These are phyloP conservation scores for Spisula subtruncata DNA, from an alignment of 2,888 invertebrate species.

Conservation along the genomic window DNA sequence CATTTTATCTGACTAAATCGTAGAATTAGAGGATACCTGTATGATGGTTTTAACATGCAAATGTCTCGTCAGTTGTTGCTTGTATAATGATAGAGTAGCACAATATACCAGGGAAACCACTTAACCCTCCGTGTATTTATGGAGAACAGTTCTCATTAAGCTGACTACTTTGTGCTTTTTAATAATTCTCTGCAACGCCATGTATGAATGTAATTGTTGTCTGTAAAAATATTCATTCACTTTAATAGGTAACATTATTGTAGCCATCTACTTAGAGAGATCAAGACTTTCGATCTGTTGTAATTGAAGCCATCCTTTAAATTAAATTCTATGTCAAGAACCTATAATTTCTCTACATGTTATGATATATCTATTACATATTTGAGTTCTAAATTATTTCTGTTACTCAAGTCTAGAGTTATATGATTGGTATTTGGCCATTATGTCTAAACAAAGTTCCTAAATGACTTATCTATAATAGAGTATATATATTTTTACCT, in stretches of 20 bases:
- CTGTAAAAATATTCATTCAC: not conserved
- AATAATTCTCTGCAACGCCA: not conserved
- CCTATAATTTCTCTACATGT: too few species aligned
- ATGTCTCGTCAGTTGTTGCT: constrained; percentile 34
- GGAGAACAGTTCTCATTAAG: not conserved
- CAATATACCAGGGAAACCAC: constrained; percentile 56
- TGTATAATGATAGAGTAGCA: constrained; percentile 56
- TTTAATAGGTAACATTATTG: not conserved
- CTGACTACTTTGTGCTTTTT: not conserved
- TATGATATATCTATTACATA: too few species aligned
- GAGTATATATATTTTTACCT: too few species aligned
- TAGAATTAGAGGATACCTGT: not conserved
- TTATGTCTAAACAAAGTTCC: too few species aligned
- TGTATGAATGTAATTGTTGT: not conserved
- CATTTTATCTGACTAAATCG: not conserved
- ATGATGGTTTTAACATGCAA: constrained; percentile 45
- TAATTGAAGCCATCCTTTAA: not conserved
- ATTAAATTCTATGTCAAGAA: too few species aligned
- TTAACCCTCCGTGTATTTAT: constrained; percentile 30
- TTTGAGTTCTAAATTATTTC: not conserved
- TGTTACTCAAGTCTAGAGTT: too few species aligned
- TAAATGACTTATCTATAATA: too few species aligned
- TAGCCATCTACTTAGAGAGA: not conserved
- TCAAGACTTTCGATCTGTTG: too few species aligned
- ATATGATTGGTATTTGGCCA: too few species aligned